These are phyloP conservation scores for Platycercus adscitus DNA, from an alignment of 2,113 vertebrate species.

Conservation along the genomic window DNA sequence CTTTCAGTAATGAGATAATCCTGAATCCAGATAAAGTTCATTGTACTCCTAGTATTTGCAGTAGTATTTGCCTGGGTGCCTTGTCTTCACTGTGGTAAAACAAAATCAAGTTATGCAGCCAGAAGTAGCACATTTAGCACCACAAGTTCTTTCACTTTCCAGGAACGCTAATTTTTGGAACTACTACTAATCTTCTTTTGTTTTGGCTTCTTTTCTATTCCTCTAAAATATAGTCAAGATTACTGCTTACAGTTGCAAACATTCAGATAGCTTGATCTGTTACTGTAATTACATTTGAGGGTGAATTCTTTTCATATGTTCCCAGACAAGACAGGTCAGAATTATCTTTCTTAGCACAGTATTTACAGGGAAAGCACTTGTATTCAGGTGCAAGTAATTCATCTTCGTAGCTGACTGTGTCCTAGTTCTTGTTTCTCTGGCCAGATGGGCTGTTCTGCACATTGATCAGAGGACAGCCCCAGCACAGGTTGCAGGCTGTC, in stretches of 20 bases:
- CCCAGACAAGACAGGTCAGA: neutral
- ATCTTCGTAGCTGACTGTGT: neutral
- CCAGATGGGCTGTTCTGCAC: neutral
- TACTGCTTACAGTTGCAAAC: neutral
- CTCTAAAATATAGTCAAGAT: neutral
- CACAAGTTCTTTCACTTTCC: neutral
- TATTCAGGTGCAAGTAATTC: neutral
- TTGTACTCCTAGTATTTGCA: neutral
- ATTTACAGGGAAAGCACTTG: neutral
- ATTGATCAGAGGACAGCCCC: neutral
- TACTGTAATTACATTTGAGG: neutral
- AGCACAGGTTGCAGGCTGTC: neutral
- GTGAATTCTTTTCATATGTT: neutral
- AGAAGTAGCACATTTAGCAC: neutral
- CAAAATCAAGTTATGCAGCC: neutral
- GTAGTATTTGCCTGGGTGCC: fast-evolving
- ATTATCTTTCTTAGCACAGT: neutral
- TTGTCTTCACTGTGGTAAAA: neutral
- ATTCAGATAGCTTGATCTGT: neutral
- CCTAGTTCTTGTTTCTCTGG: neutral
- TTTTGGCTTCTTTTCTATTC: neutral
- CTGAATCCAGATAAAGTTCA: neutral
- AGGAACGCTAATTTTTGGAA: neutral
- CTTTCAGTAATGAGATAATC: neutral
- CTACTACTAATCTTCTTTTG: neutral